Percentiles rank a stretch among this genome's conserved stretches.
Conservation (phyloP, 1,140 invertebrate species). For the Hyposmocoma kahamanoa region DNA sequence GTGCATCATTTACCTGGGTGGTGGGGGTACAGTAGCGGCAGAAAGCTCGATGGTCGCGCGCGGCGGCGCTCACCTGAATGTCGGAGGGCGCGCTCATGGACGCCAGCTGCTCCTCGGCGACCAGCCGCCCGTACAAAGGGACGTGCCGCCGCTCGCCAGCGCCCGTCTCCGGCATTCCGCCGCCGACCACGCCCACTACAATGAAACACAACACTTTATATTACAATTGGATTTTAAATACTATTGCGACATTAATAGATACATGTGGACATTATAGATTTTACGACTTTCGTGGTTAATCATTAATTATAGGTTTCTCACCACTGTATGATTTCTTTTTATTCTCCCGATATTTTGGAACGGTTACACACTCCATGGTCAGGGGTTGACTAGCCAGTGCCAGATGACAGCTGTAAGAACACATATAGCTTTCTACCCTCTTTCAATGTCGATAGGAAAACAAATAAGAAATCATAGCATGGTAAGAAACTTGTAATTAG, state of each 20-base stretch:
- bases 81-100: conserved; percentile 81
- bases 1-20: conserved; percentile 67
- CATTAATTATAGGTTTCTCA: no score
- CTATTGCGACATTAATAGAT: background rate
- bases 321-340: no score
- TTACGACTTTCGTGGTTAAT: no score
- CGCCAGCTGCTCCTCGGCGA: conserved; percentile 88
- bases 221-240: background rate
- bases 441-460: no score
- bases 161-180: conserved; percentile 69
- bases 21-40: conserved; percentile 90
- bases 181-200: conserved; percentile 64
- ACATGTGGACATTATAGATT: background rate
- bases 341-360: no score
- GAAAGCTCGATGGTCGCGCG: conserved; percentile 91
- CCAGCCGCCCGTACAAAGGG: conserved; percentile 90
- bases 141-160: conserved; percentile 78
- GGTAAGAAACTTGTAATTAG: no score
- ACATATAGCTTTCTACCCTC: no score
- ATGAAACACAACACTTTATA: conserved; percentile 21
- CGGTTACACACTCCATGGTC: no score
- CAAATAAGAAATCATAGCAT: no score
- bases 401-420: no score
- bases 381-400: no score
- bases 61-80: conserved; percentile 77